phyloP scores from a whole-genome alignment of 1,140 invertebrate species.

The Helicoverpa zea region DNA sequence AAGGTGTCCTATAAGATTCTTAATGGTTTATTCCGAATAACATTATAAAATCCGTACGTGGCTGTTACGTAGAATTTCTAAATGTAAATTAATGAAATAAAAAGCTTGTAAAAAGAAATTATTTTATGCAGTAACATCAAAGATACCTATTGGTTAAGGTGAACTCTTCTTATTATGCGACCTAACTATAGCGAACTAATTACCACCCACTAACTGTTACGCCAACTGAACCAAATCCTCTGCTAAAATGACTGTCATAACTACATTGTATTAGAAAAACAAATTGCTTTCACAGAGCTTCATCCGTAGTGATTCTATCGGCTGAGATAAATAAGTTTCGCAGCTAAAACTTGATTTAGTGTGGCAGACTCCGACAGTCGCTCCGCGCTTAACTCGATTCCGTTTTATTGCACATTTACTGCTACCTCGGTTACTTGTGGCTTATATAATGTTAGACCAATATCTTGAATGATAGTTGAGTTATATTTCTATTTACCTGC shows the following conservation, averaged over 20 bases:
- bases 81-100: too few species aligned
- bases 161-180: too few species aligned
- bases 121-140: too few species aligned
- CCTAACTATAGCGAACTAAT: too few species aligned
- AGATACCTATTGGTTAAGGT: too few species aligned
- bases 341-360: slow-evolving; percentile 46
- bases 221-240: too few species aligned
- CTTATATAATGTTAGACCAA: slow-evolving; percentile 43
- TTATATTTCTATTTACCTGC: background rate
- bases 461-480: slow-evolving; percentile 5
- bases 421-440: slow-evolving; percentile 23
- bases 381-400: slow-evolving; percentile 46
- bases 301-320: slow-evolving; percentile 44
- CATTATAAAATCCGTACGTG: too few species aligned
- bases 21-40: too few species aligned
- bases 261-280: slow-evolving; percentile 14
- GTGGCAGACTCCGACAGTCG: slow-evolving; percentile 31
- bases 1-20: too few species aligned
- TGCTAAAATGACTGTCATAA: background rate
- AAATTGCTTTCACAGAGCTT: slow-evolving; percentile 16
- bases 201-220: too few species aligned
- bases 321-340: slow-evolving; percentile 51
- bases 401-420: slow-evolving; percentile 41
- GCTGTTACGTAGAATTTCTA: too few species aligned
- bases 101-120: too few species aligned